Evolutionary conservation across 2,113 vertebrate species (phyloP), one percentile per base, ranked within the genome.

Genomic region (Procavia capensis): DNA sequence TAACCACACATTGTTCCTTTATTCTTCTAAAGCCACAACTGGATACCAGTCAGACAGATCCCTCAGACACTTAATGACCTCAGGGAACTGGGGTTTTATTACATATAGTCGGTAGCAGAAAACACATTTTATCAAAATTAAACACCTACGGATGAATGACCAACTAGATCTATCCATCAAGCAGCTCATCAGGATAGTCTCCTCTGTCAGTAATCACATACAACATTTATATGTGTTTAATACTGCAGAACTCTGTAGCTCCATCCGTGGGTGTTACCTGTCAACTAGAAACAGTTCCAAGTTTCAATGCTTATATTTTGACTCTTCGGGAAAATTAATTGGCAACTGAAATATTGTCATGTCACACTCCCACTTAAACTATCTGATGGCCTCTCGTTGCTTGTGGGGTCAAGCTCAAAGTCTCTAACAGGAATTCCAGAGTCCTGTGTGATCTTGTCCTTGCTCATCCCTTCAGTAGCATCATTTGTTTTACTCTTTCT

Each of bases 41-140:
- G 50, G 20, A 59, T 83, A 22, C 4, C 84, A 90, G 36, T 95
- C 54, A 92, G 78, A 96, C 31, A 85, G 76, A 84, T 88, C 79
- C 79, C 25, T 93, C 83, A 92, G 72, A 76, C 29, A 83, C 74
- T 72, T 91, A 96, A 96, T 95, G 86, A 88, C 61, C 74, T 97
- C 79, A 19, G 91, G 89, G 83, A 96, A 93, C 31, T 88, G 74
- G 45, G 68, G 88, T 92, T 96, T 94, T 66, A 80, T 75, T 91
- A 89, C 82, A 95, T 94, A 94, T 19, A 75, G 74, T 68, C 92
- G 63, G 59, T 63, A 74, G 70, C 36, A 61, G 79, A 92, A 94
- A 93, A 97, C 78, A 91, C 92, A 95, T 84, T 95, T 70, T 95
- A 88, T 76, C 59, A 88, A 92, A 97, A 97, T 96, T 96, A 93